Evolutionary conservation across 2,888 invertebrate species (phyloP), one percentile per base, ranked within the genome.

Genomic region (Metacarcinus magister): DNA sequence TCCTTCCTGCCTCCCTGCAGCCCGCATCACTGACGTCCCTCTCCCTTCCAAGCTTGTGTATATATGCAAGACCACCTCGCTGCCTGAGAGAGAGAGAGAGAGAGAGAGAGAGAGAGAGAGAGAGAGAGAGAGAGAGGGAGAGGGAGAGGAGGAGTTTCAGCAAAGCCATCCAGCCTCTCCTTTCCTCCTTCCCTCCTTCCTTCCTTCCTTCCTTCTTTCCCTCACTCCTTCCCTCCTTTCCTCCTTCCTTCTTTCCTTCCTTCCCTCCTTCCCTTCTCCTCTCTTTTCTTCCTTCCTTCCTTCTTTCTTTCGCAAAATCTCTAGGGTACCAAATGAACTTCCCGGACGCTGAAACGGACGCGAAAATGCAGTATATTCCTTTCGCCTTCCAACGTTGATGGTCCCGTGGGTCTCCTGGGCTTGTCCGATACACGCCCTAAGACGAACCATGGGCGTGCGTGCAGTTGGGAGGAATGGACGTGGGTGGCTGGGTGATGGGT

Each of bases 301-400:
- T 7, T 82, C 82, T 5, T 28, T 82, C 82, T 8, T 82, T 82
- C 82, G 82, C 82, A 32, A 28, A 82, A 82, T 82, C 82, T 82
- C 82, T 10, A 82, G 82, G 82, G 82, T 13, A 82, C 82, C 82
- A 82, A 82, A 82, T 82, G 82, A 82, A 82, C 32, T 82, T 82
- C 82, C 7, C 32, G 5, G 7, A 4, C 32, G 82, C 82, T 82
- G 82, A 82, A 82, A 82, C 82, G 82, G 82, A 82, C 82, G 82
- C 82, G 32, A 28, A 32, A 32, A 82, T 32, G 82, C 82, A 32
- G 32, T 82, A 82, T 82, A 32, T 82, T 82, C 32, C 82, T 82
- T 82, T 82, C 82, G 32, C 82, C 67, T 67, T 23, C 4, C n/a
- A 2, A 5, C 67, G 5, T 23, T 67, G 67, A 67, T 5, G 67